phyloP scores from a whole-genome alignment of 2,113 vertebrate genomes.

The Hypocryptadius cinnamomeus region DNA sequence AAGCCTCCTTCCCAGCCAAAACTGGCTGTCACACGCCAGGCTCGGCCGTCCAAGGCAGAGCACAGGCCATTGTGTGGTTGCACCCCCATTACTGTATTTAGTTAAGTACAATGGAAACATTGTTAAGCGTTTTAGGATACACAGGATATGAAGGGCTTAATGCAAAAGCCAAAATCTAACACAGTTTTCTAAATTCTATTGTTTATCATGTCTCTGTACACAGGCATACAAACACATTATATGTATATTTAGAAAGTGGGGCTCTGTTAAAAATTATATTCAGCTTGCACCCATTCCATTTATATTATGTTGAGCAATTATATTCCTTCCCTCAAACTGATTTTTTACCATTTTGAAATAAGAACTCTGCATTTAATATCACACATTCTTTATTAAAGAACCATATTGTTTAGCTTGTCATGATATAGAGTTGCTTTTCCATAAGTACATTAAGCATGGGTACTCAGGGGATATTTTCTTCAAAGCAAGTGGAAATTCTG shows the following conservation, averaged over 20 bases:
- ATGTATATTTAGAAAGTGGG: slow-evolving; percentile 55
- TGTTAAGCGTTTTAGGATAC: slow-evolving; percentile 8
- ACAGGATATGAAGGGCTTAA: slow-evolving; percentile 7
- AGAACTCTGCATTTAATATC: slow-evolving; percentile 47
- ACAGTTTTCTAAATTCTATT: slow-evolving; percentile 39
- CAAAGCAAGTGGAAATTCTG: slow-evolving; percentile 78
- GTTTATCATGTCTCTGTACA: slow-evolving; percentile 32
- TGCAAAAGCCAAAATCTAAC: slow-evolving; percentile 26
- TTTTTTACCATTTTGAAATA: slow-evolving; percentile 46
- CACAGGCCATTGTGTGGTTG: slow-evolving; percentile 24
- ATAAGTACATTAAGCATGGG: slow-evolving; percentile 74
- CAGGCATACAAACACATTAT: slow-evolving; percentile 17
- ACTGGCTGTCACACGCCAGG: background rate
- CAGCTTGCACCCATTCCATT: slow-evolving; percentile 37
- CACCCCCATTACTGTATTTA: slow-evolving; percentile 41
- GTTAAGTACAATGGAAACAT: slow-evolving; percentile 45
- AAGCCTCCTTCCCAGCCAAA: background rate
- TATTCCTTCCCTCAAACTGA: slow-evolving; percentile 11
- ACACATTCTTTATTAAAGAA: slow-evolving; percentile 52
- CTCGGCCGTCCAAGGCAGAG: background rate
- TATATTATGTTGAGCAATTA: slow-evolving; percentile 23
- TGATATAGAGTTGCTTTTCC: slow-evolving; percentile 53
- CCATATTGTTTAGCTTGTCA: slow-evolving; percentile 38
- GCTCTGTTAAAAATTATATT: slow-evolving; percentile 46
- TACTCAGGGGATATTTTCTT: slow-evolving; percentile 76